Evolutionary conservation across 1,140 invertebrate genomes (phyloP).

Genomic region (Danaus melanippus): DNA sequence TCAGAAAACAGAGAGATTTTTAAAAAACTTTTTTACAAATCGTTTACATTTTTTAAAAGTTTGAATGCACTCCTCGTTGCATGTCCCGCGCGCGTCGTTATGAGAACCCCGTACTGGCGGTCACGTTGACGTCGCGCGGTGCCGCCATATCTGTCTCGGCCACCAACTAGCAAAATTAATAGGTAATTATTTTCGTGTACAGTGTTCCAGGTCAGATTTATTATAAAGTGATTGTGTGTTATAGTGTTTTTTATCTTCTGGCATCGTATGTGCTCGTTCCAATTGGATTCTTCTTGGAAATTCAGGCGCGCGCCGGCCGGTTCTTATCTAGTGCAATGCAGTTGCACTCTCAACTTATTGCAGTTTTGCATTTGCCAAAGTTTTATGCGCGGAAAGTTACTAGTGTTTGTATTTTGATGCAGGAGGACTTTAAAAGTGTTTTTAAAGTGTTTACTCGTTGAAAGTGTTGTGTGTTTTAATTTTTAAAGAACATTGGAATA

Average conservation of each 20-base stretch:
- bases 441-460: constrained; percentile 57
- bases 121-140: constrained; percentile 82
- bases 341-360: constrained; percentile 72
- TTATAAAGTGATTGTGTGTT: constrained; percentile 55
- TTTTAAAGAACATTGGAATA: constrained; percentile 60
- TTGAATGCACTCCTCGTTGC: constrained; percentile 74
- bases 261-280: constrained; percentile 48
- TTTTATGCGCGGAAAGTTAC: constrained; percentile 69
- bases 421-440: constrained; percentile 57
- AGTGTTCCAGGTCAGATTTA: constrained; percentile 54
- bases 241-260: constrained; percentile 50
- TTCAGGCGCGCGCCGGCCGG: constrained; percentile 69
- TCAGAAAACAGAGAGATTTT: constrained; percentile 56
- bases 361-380: constrained; percentile 68
- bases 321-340: constrained; percentile 71
- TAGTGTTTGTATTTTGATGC: constrained; percentile 53
- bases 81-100: constrained; percentile 81
- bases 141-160: constrained; percentile 75
- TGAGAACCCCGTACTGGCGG: constrained; percentile 82
- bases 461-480: constrained; percentile 60
- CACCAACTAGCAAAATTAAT: constrained; percentile 79
- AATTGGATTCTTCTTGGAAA: constrained; percentile 67
- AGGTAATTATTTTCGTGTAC: constrained; percentile 70
- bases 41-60: constrained; percentile 60
- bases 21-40: constrained; percentile 49